Evolutionary conservation across 2,797 vertebrate species (phyloP).

Genomic region (Typhlichthys eigenmanni): DNA sequence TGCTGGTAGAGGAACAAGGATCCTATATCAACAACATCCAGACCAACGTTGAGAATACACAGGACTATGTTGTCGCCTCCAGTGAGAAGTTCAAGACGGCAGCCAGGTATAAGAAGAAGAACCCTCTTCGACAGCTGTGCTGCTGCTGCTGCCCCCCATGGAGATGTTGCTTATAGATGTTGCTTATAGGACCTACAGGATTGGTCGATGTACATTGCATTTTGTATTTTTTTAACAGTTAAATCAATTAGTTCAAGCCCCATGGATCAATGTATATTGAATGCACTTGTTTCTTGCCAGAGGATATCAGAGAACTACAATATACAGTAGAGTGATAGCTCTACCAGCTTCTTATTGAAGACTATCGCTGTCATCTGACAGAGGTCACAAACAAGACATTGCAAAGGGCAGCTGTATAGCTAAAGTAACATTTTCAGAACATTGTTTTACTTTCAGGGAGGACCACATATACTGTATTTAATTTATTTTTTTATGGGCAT

Average conservation of each 20-base stretch:
- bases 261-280: constrained; percentile 47
- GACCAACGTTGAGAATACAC: constrained; percentile 82
- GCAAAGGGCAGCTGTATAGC: constrained; percentile 45
- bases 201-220: constrained; percentile 6
- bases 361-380: constrained; percentile 62
- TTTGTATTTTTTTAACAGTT: constrained; percentile 6
- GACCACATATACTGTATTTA: constrained; percentile 18
- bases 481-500: constrained; percentile 23
- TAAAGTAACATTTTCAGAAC: constrained; percentile 15
- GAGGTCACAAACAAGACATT: constrained; percentile 62
- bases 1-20: constrained; percentile 91
- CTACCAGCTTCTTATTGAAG: constrained; percentile 66
- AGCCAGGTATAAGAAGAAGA: constrained; percentile 85
- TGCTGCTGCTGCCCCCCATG: constrained; percentile 91
- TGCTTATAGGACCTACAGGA: constrained; percentile 64
- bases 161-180: constrained; percentile 77
- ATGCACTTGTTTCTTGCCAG: constrained; percentile 60
- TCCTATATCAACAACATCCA: constrained; percentile 88
- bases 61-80: constrained; percentile 82
- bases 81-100: constrained; percentile 90
- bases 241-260: not conserved
- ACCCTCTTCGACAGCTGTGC: constrained; percentile 84
- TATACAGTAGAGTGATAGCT: constrained; percentile 63
- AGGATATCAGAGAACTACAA: constrained; percentile 52
- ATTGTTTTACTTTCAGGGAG: constrained; percentile 15